Base-by-base conservation (phyloP, 2,113 vertebrate species). In the Dipodomys merriami region DNA sequence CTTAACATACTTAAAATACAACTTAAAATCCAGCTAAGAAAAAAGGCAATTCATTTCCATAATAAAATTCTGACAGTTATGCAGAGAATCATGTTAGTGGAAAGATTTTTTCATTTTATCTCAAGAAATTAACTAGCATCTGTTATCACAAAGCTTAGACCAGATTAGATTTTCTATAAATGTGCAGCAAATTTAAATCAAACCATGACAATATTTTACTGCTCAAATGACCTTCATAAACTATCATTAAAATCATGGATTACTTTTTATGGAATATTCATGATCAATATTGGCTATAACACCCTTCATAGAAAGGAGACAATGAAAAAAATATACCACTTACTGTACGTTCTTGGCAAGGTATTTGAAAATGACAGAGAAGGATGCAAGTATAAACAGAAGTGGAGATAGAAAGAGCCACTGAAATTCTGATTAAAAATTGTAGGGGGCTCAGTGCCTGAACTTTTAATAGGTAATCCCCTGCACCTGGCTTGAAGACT, bases 111-210 rank as follows among this genome's bases (percentile, higher is more conserved):
- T 18, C 60, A 35, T 90, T 76, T 83, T 68, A 60, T 86, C 60
- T 83, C 83, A 15, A 71, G 90, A 90, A 79, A 64, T 35, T 60
- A 30, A 91, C 27, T 72, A 81, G 68, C 11, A 86, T 69, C 64
- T 73, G 77, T 69, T 78, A 74, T 87, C 69, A 73, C 2, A 83
- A 49, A 86, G 6, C 8, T 27, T n/a, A 6, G 18, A 23, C 3
- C 20, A 69, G 85, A 39, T 33, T 72, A 83, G 20, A 91, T 88
- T 88, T 79, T 88, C 67, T 27, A 71, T 79, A 88, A 80, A 82
- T 72, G 39, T 90, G 88, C 88, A 82, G 23, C 25, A 91, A 95
- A 88, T 88, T 94, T 23, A 77, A 78, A 84, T 35, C 72, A 79
- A 94, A 44, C 5, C 12, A 53, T 20, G 6, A 83, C 33, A 80